phyloP scores from a whole-genome alignment of 2,797 vertebrate species.

The Catostomus latipinnis region DNA sequence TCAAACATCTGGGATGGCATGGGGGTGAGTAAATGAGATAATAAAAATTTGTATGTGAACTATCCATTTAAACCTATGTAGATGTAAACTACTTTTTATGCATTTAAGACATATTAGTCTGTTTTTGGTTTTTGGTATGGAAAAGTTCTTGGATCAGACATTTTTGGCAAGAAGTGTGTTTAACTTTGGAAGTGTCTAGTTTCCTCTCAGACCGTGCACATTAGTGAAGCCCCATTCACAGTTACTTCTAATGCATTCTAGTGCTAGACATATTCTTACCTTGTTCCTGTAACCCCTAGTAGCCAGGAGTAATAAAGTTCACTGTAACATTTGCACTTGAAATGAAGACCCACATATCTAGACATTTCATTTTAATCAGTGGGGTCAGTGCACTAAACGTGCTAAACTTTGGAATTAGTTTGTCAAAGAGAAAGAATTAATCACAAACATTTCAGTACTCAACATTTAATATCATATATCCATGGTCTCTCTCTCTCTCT shows the following conservation, averaged over 20 bases:
- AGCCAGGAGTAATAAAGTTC: not conserved
- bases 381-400: slow-evolving; percentile 10
- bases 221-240: slow-evolving; percentile 20
- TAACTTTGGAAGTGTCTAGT: slow-evolving; percentile 17
- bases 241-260: not conserved
- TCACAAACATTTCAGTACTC: no score
- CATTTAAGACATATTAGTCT: not conserved
- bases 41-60: no score
- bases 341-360: not conserved
- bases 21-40: no score
- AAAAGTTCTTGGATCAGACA: not conserved
- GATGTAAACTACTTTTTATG: not conserved
- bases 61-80: not conserved
- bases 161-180: slow-evolving; percentile 27
- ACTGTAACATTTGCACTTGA: slow-evolving; percentile 24
- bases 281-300: not conserved
- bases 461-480: not conserved
- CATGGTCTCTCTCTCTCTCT: not conserved
- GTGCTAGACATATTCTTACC: slow-evolving; percentile 2
- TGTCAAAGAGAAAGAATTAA: not conserved
- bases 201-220: slow-evolving; percentile 31
- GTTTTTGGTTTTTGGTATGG: not conserved
- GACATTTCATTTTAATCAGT: slow-evolving; percentile 24
- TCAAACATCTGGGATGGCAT: no score
- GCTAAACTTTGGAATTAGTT: not conserved